Evolutionary conservation across 2,797 vertebrate genomes (phyloP), one percentile per base, ranked within the genome.

Genomic region (Lutjanus argentimaculatus): DNA sequence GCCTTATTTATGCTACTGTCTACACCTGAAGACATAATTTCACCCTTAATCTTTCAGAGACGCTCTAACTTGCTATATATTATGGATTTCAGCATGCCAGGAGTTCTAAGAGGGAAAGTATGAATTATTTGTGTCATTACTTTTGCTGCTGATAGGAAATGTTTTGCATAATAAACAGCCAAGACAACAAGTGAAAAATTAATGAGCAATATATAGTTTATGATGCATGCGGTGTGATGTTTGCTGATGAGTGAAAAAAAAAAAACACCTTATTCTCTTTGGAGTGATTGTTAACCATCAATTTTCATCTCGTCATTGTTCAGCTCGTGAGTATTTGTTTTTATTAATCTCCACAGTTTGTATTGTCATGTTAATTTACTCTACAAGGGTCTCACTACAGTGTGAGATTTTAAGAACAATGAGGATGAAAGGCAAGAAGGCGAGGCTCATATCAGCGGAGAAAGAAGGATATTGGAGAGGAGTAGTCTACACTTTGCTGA

Each of bases 71-170:
- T 72, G 64, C 80, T 75, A 43, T 80, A 73, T 83, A 79, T 91
- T 68, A 80, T 80, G 77, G 77, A 85, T 89, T 87, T 77, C 25
- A 75, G 77, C 84, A 63, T 72, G 76, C 65, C 58, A 63, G 73
- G 13, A 83, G 80, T 81, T 90, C 79, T 79, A 56, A 77, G 61
- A 80, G 51, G 57, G 57, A 86, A 85, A 74, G 43, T 80, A 85
- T 90, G 84, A 91, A 91, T 91, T 91, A 92, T 90, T 92, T 91
- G 86, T 82, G 70, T 56, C 80, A 79, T 89, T 91, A 84, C 67
- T 84, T 89, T 82, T 86, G 88, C 78, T 77, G 84, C 82, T 85
- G 79, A 91, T 93, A 76, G 82, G 77, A 85, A 79, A 79, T 84
- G 84, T 89, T 94, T 92, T 90, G 89, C 85, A 84, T 86, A 74